Conservation (phyloP, 2,113 vertebrate genomes). For the Zosterops lateralis region DNA sequence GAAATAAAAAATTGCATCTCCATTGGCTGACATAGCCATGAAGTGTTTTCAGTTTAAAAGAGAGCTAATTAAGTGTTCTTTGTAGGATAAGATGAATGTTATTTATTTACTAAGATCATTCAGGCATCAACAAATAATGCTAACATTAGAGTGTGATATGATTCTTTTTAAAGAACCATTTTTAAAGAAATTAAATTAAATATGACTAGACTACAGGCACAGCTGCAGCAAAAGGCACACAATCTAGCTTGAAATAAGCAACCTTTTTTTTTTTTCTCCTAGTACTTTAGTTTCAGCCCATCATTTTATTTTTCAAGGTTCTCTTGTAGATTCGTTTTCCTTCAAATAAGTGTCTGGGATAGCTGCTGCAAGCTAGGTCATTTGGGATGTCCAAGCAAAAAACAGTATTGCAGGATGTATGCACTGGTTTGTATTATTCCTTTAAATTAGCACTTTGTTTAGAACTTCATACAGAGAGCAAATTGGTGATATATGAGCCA, state of each 20-base stretch:
- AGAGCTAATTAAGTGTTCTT: conserved; percentile 4
- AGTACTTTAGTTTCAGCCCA: not conserved
- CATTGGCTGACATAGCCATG: not conserved
- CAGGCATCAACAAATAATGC: not conserved
- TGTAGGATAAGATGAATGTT: not conserved
- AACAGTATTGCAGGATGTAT: not conserved
- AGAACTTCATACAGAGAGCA: not conserved
- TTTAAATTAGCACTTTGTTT: not conserved
- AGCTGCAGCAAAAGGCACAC: not conserved
- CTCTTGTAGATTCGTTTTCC: not conserved
- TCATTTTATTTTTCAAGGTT: not conserved
- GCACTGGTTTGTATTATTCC: not conserved
- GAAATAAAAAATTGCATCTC: not conserved
- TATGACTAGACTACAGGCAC: not conserved
- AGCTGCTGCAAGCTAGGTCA: not conserved
- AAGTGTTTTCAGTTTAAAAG: not conserved
- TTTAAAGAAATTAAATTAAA: not conserved
- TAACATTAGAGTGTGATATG: not conserved
- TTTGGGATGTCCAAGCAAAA: not conserved
- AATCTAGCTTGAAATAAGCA: not conserved
- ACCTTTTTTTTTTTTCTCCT: not conserved
- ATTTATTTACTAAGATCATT: conserved; percentile 13
- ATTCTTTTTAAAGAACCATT: not conserved
- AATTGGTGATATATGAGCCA: not conserved
- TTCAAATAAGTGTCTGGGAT: not conserved